phyloP scores from a whole-genome alignment of 2,888 invertebrate species.

The Xanthia togata region DNA sequence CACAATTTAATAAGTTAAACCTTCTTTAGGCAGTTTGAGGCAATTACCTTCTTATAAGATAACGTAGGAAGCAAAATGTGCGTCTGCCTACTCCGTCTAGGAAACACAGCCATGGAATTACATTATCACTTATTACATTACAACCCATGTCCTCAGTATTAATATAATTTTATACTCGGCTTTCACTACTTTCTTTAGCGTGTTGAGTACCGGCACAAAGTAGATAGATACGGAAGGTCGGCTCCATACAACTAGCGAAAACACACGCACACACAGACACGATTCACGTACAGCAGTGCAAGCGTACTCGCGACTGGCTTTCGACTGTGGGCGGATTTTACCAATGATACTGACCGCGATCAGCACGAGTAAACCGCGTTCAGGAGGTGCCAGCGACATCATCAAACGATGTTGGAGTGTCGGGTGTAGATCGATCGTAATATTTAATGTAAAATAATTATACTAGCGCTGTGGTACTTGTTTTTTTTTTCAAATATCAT shows the following conservation, averaged over 20 bases:
- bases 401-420: no score
- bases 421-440: no score
- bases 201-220: conserved; percentile 14
- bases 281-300: neutral
- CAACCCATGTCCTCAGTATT: conserved; percentile 13
- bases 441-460: no score
- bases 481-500: no score
- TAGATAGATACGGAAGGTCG: conserved; percentile 1
- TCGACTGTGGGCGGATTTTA: no score
- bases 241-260: neutral
- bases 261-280: no score
- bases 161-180: conserved; percentile 44
- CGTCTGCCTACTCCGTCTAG: neutral
- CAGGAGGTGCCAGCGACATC: no score
- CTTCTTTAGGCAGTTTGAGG: neutral
- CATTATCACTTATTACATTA: conserved; percentile 22
- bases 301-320: no score
- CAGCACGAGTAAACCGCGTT: no score
- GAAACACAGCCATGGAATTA: conserved; percentile 2
- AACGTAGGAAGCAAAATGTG: neutral
- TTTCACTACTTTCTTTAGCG: conserved; percentile 34
- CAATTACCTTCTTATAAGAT: neutral
- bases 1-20: neutral
- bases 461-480: no score
- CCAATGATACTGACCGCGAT: no score